Base-by-base conservation (phyloP, 2,113 vertebrate genomes). In the Aphyosemion australe region DNA sequence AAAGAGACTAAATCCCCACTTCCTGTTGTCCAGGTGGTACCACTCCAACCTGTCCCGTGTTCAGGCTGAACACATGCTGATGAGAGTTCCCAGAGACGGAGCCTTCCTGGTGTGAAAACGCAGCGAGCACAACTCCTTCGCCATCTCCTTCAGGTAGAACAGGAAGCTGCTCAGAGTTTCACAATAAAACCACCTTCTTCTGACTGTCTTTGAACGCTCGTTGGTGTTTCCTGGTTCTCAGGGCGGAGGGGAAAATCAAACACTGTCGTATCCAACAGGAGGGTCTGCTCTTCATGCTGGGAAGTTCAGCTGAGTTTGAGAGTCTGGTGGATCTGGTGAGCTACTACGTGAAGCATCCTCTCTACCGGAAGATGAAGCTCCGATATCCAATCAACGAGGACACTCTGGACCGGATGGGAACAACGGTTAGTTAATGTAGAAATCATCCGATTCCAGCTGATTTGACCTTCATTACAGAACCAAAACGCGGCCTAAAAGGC, bases 311-410 rank as follows among this genome's bases (percentile, higher is more conserved):
- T 0, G 94, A 95, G 84, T 95, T 95, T 0, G 94, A 95, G 89
- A 95, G 94, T 76, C 91, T 95, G 0, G 91, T 95, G 43, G 94
- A 95, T 72, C 91, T 95, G 5, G 93, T 95, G 65, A 93, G 84
- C 84, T 94, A 95, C 88, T 95, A 95, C 0, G 93, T 95, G 88
- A 95, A 94, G 71, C 94, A 95, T 72, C 94, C 94, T 0, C 89
- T 95, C 0, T 95, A 95, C 80, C 94, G 94, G 66, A 95, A 95
- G 88, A 95, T 95, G 94, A 94, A 90, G 71, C 88, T 95, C 18
- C 93, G 94, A 15, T 95, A 95, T 78, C 94, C 94, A 53, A 95
- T 95, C 88, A 95, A 95, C 0, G 94, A 95, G 80, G 94, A 95
- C 84, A 93, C 94, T 0, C 82, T 95, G 85, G 94, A 95, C 87